These are phyloP conservation scores for Choreutis nemorana DNA, from an alignment of 2,888 invertebrate genomes.

Conservation along the genomic window DNA sequence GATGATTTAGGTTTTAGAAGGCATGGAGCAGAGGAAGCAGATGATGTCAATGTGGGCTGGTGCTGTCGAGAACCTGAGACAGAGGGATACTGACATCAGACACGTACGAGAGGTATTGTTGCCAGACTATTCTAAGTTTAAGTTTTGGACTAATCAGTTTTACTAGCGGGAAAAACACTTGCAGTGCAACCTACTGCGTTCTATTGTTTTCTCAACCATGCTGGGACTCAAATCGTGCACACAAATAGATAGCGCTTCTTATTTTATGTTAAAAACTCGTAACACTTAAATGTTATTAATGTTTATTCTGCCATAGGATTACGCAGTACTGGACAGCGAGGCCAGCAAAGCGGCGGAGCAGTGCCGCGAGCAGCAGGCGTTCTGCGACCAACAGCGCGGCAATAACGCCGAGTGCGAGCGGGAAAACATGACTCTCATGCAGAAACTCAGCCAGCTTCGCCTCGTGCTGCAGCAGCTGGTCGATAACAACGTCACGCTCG, in stretches of 20 bases:
- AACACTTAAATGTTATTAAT: too few species aligned
- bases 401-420: constrained; percentile 62
- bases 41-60: constrained; percentile 78
- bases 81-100: constrained; percentile 73
- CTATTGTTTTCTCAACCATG: too few species aligned
- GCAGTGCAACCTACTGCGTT: too few species aligned
- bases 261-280: too few species aligned
- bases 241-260: too few species aligned
- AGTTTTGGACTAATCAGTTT: too few species aligned
- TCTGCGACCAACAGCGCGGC: constrained; percentile 65
- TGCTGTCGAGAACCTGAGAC: constrained; percentile 73
- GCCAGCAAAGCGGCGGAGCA: constrained; percentile 54
- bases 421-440: constrained; percentile 35
- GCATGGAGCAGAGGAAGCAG: constrained; percentile 71
- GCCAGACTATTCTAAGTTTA: too few species aligned
- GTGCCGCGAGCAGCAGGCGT: constrained; percentile 67
- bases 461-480: constrained; percentile 27
- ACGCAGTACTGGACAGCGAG: constrained; percentile 48
- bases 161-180: too few species aligned
- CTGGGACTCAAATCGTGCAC: too few species aligned
- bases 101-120: constrained; percentile 49
- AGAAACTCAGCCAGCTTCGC: constrained; percentile 32
- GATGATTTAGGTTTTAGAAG: constrained; percentile 62
- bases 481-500: constrained; percentile 30
- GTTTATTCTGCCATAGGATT: constrained; percentile 43